phyloP scores from a whole-genome alignment of 2,888 invertebrate species.

The Hydroisotoma schaefferi region DNA sequence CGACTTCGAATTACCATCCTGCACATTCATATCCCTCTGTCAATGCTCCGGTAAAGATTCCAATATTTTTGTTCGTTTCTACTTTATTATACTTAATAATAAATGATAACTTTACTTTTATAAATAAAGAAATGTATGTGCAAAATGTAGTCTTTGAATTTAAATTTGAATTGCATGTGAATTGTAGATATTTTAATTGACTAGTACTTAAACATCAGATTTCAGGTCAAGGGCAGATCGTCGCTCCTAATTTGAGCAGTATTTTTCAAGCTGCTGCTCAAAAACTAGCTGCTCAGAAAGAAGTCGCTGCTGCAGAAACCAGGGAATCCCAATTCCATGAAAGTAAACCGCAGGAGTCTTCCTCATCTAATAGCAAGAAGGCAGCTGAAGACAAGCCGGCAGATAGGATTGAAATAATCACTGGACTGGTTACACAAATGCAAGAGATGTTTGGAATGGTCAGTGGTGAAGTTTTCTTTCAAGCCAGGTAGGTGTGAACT shows the following conservation, averaged over 20 bases:
- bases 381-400: background rate
- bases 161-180: background rate
- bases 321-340: too few relatives aligned
- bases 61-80: too few relatives aligned
- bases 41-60: background rate
- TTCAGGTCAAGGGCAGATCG: background rate
- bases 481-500: constrained; percentile 61
- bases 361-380: background rate
- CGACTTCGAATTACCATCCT: background rate
- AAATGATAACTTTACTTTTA: too few relatives aligned
- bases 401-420: constrained; percentile 21
- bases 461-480: constrained; percentile 94
- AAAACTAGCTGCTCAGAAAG: background rate
- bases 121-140: too few relatives aligned
- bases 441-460: constrained; percentile 94
- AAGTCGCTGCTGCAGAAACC: background rate
- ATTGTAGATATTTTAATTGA: background rate
- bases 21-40: background rate
- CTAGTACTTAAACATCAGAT: background rate
- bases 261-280: background rate
- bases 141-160: background rate
- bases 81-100: too few relatives aligned
- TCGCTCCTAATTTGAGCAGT: background rate
- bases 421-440: constrained; percentile 83
- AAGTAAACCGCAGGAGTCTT: background rate